A percentile compares a stretch with the other conserved stretches of the same genome.
Conservation (phyloP, 1,140 invertebrate species). For the Drosophila carrolli region DNA sequence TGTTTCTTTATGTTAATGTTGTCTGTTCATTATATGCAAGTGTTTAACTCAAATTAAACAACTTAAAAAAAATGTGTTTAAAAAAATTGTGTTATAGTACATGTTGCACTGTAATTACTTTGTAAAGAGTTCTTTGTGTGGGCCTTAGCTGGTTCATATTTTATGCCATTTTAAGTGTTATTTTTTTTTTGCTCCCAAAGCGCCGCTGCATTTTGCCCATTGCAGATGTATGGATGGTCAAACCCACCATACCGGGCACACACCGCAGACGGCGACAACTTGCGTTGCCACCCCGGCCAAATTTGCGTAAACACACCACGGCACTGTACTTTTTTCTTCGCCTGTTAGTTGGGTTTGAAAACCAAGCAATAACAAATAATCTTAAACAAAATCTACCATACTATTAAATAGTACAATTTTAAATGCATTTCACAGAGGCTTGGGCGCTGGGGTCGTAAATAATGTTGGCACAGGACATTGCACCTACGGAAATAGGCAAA, state of each 20-base stretch:
- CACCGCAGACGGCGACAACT: slow-evolving; percentile 19
- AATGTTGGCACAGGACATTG: slow-evolving; percentile 84
- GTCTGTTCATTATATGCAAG: no score
- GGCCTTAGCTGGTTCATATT: neutral
- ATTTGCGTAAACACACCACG: slow-evolving; percentile 60
- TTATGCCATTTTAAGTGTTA: slow-evolving; percentile 34
- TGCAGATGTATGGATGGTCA: slow-evolving; percentile 51
- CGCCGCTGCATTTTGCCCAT: slow-evolving; percentile 56
- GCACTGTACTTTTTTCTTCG: slow-evolving; percentile 76
- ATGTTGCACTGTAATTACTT: neutral
- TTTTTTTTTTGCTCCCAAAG: slow-evolving; percentile 33
- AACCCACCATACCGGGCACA: slow-evolving; percentile 53
- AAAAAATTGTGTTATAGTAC: no score
- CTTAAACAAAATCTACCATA: slow-evolving; percentile 15
- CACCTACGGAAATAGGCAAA: slow-evolving; percentile 88
- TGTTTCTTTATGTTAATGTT: neutral
- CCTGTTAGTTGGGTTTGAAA: slow-evolving; percentile 54
- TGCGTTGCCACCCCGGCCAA: slow-evolving; percentile 48
- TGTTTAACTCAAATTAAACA: no score
- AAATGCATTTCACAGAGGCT: slow-evolving; percentile 31
- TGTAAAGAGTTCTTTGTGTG: neutral
- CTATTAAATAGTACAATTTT: slow-evolving; percentile 7
- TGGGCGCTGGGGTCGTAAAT: slow-evolving; percentile 54
- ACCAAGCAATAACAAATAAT: slow-evolving; percentile 30
- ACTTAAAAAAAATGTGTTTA: no score